Percentiles rank a stretch among this genome's conserved stretches.
phyloP scores from a whole-genome alignment of 2,888 invertebrate species.

The Acanthosepion esculentum region DNA sequence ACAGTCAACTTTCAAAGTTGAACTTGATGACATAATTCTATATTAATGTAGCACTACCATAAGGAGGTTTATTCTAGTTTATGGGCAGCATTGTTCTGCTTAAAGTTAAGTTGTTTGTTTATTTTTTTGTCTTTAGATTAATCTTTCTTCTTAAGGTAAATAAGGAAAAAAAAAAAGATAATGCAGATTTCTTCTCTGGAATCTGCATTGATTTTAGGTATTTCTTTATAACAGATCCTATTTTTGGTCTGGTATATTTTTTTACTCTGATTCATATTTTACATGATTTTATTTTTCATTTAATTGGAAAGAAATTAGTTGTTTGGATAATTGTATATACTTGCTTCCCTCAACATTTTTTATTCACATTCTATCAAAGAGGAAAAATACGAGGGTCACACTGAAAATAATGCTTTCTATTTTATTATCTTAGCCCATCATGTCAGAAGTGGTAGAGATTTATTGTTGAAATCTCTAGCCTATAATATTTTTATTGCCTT shows the following conservation, averaged over 20 bases:
- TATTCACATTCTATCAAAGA: background rate
- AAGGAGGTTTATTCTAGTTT: background rate
- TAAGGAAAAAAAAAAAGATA: background rate
- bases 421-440: no score
- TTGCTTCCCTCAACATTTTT: background rate
- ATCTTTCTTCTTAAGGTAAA: background rate
- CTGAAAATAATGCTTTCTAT: no score
- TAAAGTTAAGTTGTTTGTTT: no score
- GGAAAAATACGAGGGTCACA: no score
- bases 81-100: slow-evolving; percentile 33
- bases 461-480: no score
- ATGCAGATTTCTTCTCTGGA: background rate
- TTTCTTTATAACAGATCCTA: background rate
- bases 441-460: no score
- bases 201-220: no score
- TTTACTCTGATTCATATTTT: background rate
- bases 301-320: slow-evolving; percentile 11
- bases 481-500: no score
- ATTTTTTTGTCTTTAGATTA: background rate
- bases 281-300: background rate
- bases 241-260: background rate
- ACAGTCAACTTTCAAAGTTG: background rate
- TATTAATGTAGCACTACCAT: background rate
- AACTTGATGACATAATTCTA: slow-evolving; percentile 1
- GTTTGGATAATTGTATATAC: background rate